phyloP scores from a whole-genome alignment of 2,113 vertebrate genomes.

The Sprattus sprattus region DNA sequence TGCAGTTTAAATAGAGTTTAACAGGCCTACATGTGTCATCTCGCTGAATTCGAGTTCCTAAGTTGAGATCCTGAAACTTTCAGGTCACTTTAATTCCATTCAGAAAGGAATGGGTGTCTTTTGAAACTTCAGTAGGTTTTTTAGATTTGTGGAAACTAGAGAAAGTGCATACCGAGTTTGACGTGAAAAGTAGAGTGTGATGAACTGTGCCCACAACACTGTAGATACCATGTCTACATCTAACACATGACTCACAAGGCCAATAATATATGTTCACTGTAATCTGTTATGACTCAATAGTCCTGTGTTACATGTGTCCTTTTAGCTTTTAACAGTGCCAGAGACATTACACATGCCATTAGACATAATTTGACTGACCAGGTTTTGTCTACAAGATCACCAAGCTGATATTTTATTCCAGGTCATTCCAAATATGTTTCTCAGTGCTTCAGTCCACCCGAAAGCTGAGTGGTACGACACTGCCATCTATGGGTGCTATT shows the following conservation, averaged over 20 bases:
- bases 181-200: no score
- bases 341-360: not conserved
- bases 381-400: not conserved
- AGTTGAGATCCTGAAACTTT: not conserved
- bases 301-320: not conserved
- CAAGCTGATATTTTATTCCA: not conserved
- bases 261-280: not conserved
- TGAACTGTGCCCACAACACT: no score
- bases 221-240: not conserved
- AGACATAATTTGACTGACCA: not conserved
- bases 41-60: not conserved
- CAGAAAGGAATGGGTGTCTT: not conserved
- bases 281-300: not conserved
- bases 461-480: not conserved
- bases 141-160: not conserved
- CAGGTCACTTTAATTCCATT: not conserved
- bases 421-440: not conserved
- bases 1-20: not conserved
- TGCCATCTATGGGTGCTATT: conserved; percentile 14
- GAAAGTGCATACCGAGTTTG: no score
- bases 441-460: not conserved
- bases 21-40: not conserved
- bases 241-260: not conserved
- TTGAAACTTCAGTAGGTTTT: not conserved
- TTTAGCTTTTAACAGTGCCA: not conserved